Evolutionary conservation across 2,888 invertebrate genomes (phyloP).

Genomic region (Drosophila mimica): DNA sequence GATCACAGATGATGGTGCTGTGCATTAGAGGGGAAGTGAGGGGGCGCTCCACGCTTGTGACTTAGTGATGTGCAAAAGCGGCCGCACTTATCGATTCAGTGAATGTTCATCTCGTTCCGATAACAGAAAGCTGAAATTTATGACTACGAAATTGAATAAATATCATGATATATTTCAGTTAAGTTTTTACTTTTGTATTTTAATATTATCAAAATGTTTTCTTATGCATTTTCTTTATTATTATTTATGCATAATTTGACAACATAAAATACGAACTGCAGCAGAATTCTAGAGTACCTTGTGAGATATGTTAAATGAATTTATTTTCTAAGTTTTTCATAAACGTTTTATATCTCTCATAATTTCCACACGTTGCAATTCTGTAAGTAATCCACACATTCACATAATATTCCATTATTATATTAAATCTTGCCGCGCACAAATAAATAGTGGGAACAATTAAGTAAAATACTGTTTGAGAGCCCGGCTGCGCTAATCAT

Average conservation of each 20-base stretch:
- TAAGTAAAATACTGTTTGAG: neutral
- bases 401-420: neutral
- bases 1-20: neutral
- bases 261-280: neutral
- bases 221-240: neutral
- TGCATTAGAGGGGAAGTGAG: too few species aligned
- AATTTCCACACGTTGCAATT: neutral
- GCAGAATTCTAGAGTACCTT: neutral
- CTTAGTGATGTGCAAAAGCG: slow-evolving; percentile 16
- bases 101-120: neutral
- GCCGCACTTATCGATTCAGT: neutral
- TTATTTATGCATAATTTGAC: too few species aligned
- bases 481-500: neutral
- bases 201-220: neutral
- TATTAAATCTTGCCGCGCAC: neutral
- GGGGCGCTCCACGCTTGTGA: slow-evolving; percentile 23
- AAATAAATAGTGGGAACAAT: slow-evolving; percentile 10
- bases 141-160: neutral
- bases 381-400: neutral
- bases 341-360: neutral
- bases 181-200: neutral
- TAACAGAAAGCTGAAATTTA: neutral
- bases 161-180: neutral
- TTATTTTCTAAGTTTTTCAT: neutral
- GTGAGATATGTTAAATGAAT: neutral